Evolutionary conservation across 1,140 invertebrate species (phyloP), one percentile per base, ranked within the genome.

Genomic region (Drosophila carrolli): DNA sequence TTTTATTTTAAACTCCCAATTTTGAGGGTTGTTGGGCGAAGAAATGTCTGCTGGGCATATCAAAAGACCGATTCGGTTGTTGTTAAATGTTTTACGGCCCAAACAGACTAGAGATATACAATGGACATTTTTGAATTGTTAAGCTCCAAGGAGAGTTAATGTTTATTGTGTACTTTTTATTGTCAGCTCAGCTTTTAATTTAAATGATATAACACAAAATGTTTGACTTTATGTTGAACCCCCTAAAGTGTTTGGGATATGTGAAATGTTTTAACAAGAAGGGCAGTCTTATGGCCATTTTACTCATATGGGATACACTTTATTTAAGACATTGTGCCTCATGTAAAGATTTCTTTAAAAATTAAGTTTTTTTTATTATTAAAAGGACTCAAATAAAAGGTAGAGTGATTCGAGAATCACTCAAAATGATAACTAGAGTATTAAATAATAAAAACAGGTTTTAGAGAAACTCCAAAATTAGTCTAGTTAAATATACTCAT

Each of bases 131-230:
- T 81, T 77, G 63, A 76, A 80, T 88, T 82, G 75, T 78, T 51
- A 60, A 73, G 54, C 67, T 51, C 72, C 56, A 60, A 78, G 55
- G 65, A 62, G 60, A 55, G 61, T 70, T 76, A 76, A 77, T 76
- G 74, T 76, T 76, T 68, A 54, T 59, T 60, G 70, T 62, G 44
- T 75, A 51, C 60, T 63, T 88, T 89, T 88, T 88, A 88, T 89
- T 89, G 85, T 84, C 80, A 80, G 84, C 77, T 78, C 37, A 50
- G 84, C 84, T 78, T 88, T 88, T 88, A 88, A 88, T 88, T 88
- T 88, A 88, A 88, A 88, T 88, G 84, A 86, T 78, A 86, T 72
- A 78, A 67, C 59, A 71, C 68, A 58, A 78, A 81, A 72, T 58
- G 57, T 81, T 75, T 57, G 41, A 62, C 66, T 83, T 89, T 88